phyloP scores from a whole-genome alignment of 2,797 vertebrate species.

The Lepilemur ruficaudatus region DNA sequence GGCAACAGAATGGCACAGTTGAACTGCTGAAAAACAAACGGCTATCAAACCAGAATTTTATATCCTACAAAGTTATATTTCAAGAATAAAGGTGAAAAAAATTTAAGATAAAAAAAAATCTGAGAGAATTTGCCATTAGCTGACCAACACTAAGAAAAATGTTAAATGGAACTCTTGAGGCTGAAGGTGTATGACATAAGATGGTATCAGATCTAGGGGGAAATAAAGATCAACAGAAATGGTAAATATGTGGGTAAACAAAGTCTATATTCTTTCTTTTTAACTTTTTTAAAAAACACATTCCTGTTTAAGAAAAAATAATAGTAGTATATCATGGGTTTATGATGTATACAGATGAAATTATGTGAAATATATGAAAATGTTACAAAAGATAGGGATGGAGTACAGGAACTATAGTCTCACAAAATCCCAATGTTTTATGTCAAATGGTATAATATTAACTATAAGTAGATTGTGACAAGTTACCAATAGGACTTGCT shows the following conservation, averaged over 20 bases:
- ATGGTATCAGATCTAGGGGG: background rate
- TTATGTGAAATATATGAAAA: background rate
- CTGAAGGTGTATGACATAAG: background rate
- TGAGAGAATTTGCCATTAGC: background rate
- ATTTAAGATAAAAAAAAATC: background rate
- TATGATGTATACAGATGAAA: background rate
- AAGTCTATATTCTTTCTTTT: background rate
- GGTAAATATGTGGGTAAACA: background rate
- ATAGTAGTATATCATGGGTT: background rate
- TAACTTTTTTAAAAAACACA: background rate
- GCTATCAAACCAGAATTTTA: background rate
- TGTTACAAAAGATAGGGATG: background rate
- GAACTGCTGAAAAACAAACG: background rate
- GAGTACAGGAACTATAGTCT: background rate
- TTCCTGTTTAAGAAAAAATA: background rate
- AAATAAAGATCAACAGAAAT: background rate
- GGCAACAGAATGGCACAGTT: background rate
- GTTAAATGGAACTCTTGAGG: background rate
- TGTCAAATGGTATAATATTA: background rate
- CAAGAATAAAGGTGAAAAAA: background rate
- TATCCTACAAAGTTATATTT: background rate
- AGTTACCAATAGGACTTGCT: background rate
- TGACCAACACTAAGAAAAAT: background rate
- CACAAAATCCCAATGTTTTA: background rate
- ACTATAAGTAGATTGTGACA: background rate